Percentiles rank a stretch among this genome's conserved stretches.
Evolutionary conservation across 2,888 invertebrate species (phyloP).

Genomic region (Hypena proboscidalis): DNA sequence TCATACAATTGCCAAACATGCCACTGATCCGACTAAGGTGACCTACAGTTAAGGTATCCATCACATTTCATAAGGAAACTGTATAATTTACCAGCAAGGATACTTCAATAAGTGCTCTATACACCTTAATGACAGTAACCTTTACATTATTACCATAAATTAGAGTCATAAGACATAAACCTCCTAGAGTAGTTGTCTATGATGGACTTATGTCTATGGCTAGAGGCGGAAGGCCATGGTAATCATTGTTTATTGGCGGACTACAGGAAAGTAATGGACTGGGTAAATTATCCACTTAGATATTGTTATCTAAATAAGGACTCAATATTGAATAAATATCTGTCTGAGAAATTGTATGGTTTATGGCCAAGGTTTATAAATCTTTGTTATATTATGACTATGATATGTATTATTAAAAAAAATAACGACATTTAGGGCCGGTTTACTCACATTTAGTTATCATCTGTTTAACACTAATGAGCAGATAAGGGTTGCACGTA

Average conservation of each 20-base stretch:
- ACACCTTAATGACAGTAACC: slow-evolving; percentile 58
- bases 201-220: slow-evolving; percentile 22
- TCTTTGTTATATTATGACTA: no score
- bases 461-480: no score
- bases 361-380: no score
- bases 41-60: no score
- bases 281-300: slow-evolving; percentile 4
- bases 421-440: no score
- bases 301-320: background rate
- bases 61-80: slow-evolving; percentile 27
- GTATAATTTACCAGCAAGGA: slow-evolving; percentile 31
- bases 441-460: no score
- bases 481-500: no score
- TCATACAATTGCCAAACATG: no score
- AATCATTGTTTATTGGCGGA: slow-evolving; percentile 22
- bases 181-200: slow-evolving; percentile 30
- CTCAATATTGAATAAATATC: no score
- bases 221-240: slow-evolving; percentile 22
- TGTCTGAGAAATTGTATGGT: no score
- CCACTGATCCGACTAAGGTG: no score
- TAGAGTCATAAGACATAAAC: slow-evolving; percentile 51
- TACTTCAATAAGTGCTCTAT: slow-evolving; percentile 34
- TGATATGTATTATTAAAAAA: no score
- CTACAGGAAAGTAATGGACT: slow-evolving; percentile 6
- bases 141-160: slow-evolving; percentile 58